Conservation (phyloP, 2,797 vertebrate species). For the Heterohyrax brucei region DNA sequence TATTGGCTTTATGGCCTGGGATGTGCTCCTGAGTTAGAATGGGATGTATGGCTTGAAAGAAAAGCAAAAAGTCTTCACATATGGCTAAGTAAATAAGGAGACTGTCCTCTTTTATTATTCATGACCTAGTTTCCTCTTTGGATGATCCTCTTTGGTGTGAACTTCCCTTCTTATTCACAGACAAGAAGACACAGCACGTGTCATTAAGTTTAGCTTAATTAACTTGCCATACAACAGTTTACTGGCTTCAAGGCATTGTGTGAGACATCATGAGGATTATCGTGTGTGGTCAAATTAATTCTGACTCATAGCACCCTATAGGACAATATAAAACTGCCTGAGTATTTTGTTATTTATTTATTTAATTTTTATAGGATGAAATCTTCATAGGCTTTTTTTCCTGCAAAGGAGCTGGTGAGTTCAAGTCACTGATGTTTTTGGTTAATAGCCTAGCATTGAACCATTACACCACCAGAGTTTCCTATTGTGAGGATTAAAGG, state of each 20-base stretch:
- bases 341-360: too few relatives aligned
- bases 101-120: slow-evolving; percentile 55
- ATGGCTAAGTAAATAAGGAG: background rate
- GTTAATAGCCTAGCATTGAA: background rate
- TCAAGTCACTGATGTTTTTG: background rate
- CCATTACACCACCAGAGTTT: background rate
- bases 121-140: slow-evolving; percentile 38
- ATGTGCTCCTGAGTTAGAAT: slow-evolving; percentile 24
- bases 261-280: background rate
- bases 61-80: slow-evolving; percentile 50
- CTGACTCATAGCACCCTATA: background rate
- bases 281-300: background rate
- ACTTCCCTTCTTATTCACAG: slow-evolving; percentile 7
- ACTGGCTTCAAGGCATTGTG: background rate
- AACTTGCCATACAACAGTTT: background rate
- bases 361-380: background rate
- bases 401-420: background rate
- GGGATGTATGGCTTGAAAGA: background rate
- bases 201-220: background rate
- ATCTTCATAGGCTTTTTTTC: background rate
- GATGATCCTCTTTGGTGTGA: slow-evolving; percentile 49
- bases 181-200: background rate
- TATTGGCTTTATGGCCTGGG: slow-evolving; percentile 12
- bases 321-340: background rate
- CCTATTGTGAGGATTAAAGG: background rate